Evolutionary conservation across 2,888 invertebrate species (phyloP).

Genomic region (Mystacides longicornis): DNA sequence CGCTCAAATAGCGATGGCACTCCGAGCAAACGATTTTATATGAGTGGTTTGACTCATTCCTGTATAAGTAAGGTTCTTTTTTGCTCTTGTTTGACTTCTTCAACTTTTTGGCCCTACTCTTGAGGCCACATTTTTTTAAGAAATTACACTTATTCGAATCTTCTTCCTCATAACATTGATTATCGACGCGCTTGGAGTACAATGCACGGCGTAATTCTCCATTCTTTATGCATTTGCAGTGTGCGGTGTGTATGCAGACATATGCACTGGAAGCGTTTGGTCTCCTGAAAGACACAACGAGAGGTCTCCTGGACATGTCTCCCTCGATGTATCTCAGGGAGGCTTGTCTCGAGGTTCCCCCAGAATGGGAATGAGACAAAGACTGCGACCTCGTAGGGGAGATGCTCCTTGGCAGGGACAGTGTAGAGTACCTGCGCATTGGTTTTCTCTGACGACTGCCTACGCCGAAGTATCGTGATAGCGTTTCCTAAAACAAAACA

Average conservation of each 20-base stretch:
- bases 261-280: conserved; percentile 18
- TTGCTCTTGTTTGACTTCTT: conserved; percentile 21
- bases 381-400: conserved; percentile 24
- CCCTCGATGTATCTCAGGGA: conserved; percentile 36
- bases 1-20: conserved; percentile 20
- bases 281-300: conserved; percentile 37
- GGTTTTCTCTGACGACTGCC: conserved; percentile 18
- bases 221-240: conserved; percentile 18
- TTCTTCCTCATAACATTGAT: conserved; percentile 8
- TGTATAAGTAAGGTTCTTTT: conserved; percentile 7
- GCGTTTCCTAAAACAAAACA: conserved; percentile 17
- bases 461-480: conserved; percentile 22
- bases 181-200: conserved; percentile 17
- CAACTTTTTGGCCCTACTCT: conserved; percentile 14
- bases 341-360: conserved; percentile 29
- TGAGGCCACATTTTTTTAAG: neutral
- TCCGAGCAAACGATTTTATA: conserved; percentile 23
- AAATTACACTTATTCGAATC: neutral
- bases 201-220: conserved; percentile 15
- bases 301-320: conserved; percentile 36
- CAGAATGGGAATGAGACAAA: conserved; percentile 20
- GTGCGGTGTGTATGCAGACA: conserved; percentile 24
- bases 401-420: conserved; percentile 23
- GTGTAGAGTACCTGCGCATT: conserved; percentile 20
- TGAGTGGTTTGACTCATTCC: conserved; percentile 4